Evolutionary conservation across 1,140 invertebrate genomes (phyloP), one percentile per base, ranked within the genome.

Genomic region (Atta colombica): DNA sequence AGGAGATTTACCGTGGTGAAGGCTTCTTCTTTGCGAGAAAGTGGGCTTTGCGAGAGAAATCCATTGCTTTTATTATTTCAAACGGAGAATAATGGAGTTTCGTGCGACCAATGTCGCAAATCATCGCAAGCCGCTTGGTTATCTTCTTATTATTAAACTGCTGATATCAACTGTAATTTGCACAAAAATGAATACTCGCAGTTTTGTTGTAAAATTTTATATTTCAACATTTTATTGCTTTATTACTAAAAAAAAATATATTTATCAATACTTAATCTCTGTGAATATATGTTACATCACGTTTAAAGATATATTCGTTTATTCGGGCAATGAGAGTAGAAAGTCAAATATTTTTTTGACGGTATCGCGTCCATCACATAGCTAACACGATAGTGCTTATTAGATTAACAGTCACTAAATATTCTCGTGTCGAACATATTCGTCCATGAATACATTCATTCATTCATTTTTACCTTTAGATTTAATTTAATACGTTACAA

Each of bases 11-110:
- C 80, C 58, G 68, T 74, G 39, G 80, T 28, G 68, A 72, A 60
- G 53, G 68, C 80, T 82, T 69, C 78, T 84, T 84, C 69, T 84
- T 84, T 61, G 69, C 45, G 55, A 74, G 55, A 63, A 75, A 25
- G 80, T 58, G 53, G 39, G 80, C 80, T 84, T 84, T 84, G 55
- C 80, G 55, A 75, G 51, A 71, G 80, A 75, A 84, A 84, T 71
- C 69, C 55, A 63, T 75, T 84, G 80, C 69, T 84, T 84, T 84
- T 84, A 84, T 84, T 84, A 84, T 84, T 84, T 84, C 80, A 84
- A 84, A 84, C 80, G n/a, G 80, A 84, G 55, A 84, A 84, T 82
- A 82, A 82, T 84, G 69, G 69, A 60, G 28, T 84, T 55, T 84
- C 4, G 55, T 55, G 18, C 69, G 55, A 63, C 53, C 18, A 61